phyloP scores from a whole-genome alignment of 2,113 vertebrate species.

The Phrynosoma blainvillii region DNA sequence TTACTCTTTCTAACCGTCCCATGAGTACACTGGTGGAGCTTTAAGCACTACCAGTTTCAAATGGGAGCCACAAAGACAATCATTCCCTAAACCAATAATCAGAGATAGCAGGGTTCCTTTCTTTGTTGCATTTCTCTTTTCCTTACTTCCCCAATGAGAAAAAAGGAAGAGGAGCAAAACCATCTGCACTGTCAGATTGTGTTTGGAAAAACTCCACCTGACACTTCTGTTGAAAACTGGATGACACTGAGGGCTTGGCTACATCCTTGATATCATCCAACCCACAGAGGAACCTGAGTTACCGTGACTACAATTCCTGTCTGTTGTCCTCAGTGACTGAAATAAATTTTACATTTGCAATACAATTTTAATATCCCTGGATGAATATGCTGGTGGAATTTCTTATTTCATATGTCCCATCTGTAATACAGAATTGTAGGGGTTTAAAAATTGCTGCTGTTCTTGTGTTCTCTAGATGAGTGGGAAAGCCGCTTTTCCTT shows the following conservation, averaged over 20 bases:
- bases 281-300: background rate
- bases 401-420: slow-evolving; percentile 7
- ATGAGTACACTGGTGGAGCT: too few relatives aligned
- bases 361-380: slow-evolving; percentile 17
- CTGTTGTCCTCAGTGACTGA: background rate
- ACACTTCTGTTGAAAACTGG: too few relatives aligned
- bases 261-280: background rate
- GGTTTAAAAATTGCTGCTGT: slow-evolving; percentile 26
- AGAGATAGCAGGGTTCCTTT: background rate
- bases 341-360: background rate
- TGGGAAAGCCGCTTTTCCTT: slow-evolving; percentile 96
- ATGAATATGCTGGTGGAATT: slow-evolving; percentile 27
- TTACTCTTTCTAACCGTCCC: too few relatives aligned
- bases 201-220: background rate
- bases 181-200: background rate
- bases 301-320: background rate
- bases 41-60: too few relatives aligned
- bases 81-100: background rate
- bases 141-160: background rate
- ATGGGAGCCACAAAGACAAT: background rate
- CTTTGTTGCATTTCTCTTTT: too few relatives aligned
- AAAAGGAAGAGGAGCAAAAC: background rate
- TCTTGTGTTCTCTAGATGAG: slow-evolving; percentile 83
- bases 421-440: slow-evolving; percentile 34
- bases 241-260: too few relatives aligned